Percentiles rank a stretch among this genome's conserved stretches.
Evolutionary conservation across 2,888 invertebrate species (phyloP).

Genomic region (Morpho deidamia): DNA sequence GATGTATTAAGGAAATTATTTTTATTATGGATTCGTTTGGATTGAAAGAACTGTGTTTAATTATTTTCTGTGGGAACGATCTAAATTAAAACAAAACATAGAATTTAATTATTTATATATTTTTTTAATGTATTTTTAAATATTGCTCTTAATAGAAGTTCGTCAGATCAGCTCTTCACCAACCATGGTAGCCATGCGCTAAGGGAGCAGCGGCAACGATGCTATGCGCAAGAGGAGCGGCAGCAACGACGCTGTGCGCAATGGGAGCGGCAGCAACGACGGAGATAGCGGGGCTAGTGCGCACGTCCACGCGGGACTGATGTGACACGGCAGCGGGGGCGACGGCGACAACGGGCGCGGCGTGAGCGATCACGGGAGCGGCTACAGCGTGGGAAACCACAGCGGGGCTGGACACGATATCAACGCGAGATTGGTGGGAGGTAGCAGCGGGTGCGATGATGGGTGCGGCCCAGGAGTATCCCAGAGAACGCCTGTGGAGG

Average conservation of each 20-base stretch:
- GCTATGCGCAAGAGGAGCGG: conserved; percentile 39
- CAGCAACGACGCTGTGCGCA: conserved; percentile 42
- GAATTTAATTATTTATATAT: no score
- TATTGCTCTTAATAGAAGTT: no score
- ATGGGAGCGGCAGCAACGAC: conserved; percentile 31
- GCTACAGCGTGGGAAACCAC: conserved; percentile 25
- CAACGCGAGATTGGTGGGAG: conserved; percentile 52
- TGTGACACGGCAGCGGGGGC: conserved; percentile 46
- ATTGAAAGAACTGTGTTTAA: no score
- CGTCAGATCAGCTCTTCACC: conserved; percentile 50
- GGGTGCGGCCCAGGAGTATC: conserved; percentile 37
- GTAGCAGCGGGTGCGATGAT: conserved; percentile 52
- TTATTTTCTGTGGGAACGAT: no score
- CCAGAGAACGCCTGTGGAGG: conserved; percentile 36
- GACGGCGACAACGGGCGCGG: conserved; percentile 37
- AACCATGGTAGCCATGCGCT: conserved; percentile 42
- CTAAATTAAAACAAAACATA: no score
- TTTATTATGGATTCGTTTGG: no score
- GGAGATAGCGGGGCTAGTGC: conserved; percentile 40
- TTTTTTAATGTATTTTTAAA: no score
- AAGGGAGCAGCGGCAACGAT: conserved; percentile 36
- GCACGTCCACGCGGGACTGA: conserved; percentile 50
- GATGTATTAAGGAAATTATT: no score
- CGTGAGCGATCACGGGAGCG: conserved; percentile 28
- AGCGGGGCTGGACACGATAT: conserved; percentile 37